Conservation (phyloP, 2,113 vertebrate species). For the Plestiodon gilberti region DNA sequence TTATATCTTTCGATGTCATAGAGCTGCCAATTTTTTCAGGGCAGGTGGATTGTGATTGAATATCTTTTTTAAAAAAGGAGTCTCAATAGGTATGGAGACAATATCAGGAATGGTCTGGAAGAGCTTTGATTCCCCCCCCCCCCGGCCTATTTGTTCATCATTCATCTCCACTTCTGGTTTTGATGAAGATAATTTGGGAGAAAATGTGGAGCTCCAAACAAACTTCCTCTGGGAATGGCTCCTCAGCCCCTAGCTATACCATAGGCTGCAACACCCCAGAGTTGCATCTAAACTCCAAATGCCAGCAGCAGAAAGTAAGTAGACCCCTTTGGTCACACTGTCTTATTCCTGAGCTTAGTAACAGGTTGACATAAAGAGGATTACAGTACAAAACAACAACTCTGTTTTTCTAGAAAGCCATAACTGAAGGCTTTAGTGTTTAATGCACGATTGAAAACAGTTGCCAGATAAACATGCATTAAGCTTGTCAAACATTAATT, state of each 20-base stretch:
- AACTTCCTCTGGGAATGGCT: not conserved
- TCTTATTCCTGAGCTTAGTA: not conserved
- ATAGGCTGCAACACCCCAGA: not conserved
- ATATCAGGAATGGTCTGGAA: not conserved
- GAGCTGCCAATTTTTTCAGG: not conserved
- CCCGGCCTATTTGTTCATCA: not conserved
- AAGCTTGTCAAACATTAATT: not conserved
- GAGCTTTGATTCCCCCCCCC: no score
- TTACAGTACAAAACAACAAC: not conserved
- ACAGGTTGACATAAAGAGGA: constrained; percentile 41
- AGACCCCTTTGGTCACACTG: not conserved
- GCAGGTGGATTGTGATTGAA: not conserved
- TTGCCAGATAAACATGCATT: constrained; percentile 3
- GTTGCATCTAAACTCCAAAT: not conserved
- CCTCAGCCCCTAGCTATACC: not conserved
- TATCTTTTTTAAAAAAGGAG: not conserved
- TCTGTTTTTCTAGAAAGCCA: constrained; percentile 39
- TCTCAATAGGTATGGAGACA: not conserved
- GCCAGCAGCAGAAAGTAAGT: not conserved
- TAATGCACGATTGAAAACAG: constrained; percentile 22
- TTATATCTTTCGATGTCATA: not conserved
- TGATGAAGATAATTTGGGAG: not conserved
- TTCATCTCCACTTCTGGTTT: not conserved
- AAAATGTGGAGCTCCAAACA: not conserved
- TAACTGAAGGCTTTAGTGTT: constrained; percentile 18